Conservation (phyloP, 2,113 vertebrate genomes). For the Indri indri region DNA sequence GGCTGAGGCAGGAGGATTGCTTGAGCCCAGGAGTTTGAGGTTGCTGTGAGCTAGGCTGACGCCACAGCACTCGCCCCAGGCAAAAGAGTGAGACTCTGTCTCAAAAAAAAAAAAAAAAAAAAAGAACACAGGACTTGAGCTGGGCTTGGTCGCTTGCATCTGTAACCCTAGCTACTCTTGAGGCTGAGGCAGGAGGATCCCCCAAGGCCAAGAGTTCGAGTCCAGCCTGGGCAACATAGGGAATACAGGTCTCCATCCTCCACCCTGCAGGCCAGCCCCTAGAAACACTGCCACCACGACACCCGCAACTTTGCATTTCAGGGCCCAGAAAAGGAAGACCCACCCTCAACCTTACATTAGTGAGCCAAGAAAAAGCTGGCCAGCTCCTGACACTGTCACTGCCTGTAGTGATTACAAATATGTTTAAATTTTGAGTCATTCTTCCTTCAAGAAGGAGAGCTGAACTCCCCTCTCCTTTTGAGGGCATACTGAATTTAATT, state of each 20-base stretch:
- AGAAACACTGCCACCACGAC: neutral
- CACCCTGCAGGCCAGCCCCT: neutral
- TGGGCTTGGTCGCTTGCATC: neutral
- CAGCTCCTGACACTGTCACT: neutral
- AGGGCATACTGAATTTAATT: too few species aligned
- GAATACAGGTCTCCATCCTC: neutral
- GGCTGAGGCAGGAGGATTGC: too few species aligned
- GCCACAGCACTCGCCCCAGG: too few species aligned
- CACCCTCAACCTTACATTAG: neutral
- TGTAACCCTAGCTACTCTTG: neutral
- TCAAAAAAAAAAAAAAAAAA: too few species aligned
- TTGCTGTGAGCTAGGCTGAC: too few species aligned
- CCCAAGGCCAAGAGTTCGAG: neutral
- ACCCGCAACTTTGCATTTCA: neutral
- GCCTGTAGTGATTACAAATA: neutral
- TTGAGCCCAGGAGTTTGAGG: too few species aligned
- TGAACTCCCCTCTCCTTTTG: neutral
- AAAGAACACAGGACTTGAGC: neutral
- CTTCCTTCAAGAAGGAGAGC: neutral
- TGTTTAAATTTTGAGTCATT: neutral
- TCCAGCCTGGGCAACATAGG: neutral
- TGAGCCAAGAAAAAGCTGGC: neutral
- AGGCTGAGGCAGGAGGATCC: neutral
- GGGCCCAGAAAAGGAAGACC: neutral
- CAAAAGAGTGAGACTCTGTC: too few species aligned